phyloP scores from a whole-genome alignment of 2,888 invertebrate species.

The Creontiades dilutus region DNA sequence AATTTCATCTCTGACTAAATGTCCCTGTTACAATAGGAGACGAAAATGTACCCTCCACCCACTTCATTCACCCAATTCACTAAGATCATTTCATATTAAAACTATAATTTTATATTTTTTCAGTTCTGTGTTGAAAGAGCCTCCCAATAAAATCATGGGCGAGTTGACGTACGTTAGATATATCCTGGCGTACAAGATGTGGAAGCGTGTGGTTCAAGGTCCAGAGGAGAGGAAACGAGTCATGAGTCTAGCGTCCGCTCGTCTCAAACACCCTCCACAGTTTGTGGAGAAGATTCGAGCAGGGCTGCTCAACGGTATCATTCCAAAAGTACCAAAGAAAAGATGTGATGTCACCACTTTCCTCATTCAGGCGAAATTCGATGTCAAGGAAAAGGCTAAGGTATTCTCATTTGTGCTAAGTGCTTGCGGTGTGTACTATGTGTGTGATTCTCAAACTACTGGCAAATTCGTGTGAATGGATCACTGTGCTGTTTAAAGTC shows the following conservation, averaged over 20 bases:
- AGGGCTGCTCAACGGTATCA: conserved; percentile 74
- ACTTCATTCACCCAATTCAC: too few relatives aligned
- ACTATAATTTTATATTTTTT: neutral
- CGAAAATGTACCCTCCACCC: too few relatives aligned
- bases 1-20: too few relatives aligned
- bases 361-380: conserved; percentile 76
- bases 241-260: conserved; percentile 74
- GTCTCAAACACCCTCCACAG: conserved; percentile 75
- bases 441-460: too few relatives aligned
- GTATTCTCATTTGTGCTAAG: conserved; percentile 69
- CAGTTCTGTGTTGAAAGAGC: conserved; percentile 74
- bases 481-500: too few relatives aligned
- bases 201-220: conserved; percentile 76
- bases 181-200: conserved; percentile 76
- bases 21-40: too few relatives aligned
- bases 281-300: conserved; percentile 75
- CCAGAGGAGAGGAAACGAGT: conserved; percentile 74
- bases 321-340: conserved; percentile 76
- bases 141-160: conserved; percentile 72
- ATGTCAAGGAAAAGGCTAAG: conserved; percentile 76
- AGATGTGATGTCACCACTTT: conserved; percentile 76
- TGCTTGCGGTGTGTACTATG: too few relatives aligned
- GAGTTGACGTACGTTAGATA: conserved; percentile 76
- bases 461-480: too few relatives aligned
- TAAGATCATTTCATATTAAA: too few relatives aligned